Percentiles rank a stretch among this genome's conserved stretches.
Conservation (phyloP, 2,113 vertebrate genomes). For the Carlito syrichta region DNA sequence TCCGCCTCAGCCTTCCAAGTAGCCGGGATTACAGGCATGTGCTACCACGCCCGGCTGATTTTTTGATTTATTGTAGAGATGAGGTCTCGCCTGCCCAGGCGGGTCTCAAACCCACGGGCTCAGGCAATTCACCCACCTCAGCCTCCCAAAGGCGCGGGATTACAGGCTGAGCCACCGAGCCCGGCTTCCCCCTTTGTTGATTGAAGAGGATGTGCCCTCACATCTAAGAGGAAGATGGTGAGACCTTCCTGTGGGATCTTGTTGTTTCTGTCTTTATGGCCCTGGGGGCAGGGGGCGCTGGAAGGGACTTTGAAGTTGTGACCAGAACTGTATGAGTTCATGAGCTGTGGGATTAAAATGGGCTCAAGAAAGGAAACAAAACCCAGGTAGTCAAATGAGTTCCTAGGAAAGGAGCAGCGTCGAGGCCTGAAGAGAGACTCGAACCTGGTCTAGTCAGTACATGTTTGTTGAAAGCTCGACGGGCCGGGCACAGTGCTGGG, state of each 20-base stretch:
- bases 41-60: too few relatives aligned
- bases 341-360: neutral
- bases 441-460: rapidly evolving
- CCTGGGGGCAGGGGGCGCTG: neutral
- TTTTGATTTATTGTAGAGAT: too few relatives aligned
- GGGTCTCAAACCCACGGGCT: too few relatives aligned
- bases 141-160: too few relatives aligned
- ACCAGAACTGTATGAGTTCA: neutral
- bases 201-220: neutral
- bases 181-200: neutral
- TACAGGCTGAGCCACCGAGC: too few relatives aligned
- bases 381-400: neutral
- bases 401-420: neutral
- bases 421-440: neutral
- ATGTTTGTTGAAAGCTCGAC: neutral
- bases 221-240: neutral
- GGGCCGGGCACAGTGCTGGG: neutral
- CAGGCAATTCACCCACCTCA: too few relatives aligned
- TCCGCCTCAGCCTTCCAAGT: too few relatives aligned
- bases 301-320: neutral
- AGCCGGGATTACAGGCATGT: too few relatives aligned
- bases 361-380: neutral
- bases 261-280: neutral
- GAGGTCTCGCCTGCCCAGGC: too few relatives aligned
- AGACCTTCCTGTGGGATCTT: neutral